phyloP scores from a whole-genome alignment of 2,797 vertebrate species.

The Pteropus rufus region DNA sequence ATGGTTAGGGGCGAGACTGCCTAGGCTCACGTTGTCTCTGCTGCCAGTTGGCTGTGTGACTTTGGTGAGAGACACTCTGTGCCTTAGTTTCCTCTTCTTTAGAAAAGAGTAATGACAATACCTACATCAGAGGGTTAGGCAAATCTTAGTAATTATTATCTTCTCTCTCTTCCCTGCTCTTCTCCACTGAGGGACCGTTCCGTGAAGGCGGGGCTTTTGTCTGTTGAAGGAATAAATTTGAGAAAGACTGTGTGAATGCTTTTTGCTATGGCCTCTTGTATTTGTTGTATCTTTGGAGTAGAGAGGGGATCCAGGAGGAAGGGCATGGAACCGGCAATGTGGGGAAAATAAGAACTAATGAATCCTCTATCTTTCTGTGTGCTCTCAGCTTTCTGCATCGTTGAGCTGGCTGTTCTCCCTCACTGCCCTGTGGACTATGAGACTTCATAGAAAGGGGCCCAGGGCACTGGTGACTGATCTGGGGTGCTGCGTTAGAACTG shows the following conservation, averaged over 20 bases:
- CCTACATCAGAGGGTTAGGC: neutral
- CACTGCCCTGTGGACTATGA: neutral
- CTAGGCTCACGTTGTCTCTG: neutral
- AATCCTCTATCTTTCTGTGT: neutral
- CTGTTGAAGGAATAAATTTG: neutral
- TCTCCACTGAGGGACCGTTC: neutral
- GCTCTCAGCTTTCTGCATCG: neutral
- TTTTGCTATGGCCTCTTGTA: neutral
- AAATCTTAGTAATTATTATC: neutral
- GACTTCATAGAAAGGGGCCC: neutral
- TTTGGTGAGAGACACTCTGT: neutral
- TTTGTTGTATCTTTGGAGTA: neutral
- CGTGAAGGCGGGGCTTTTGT: neutral
- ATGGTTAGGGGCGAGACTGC: neutral
- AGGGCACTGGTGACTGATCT: neutral
- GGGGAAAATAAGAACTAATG: neutral
- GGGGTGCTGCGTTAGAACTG: neutral
- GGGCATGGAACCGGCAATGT: neutral
- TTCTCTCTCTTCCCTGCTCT: neutral
- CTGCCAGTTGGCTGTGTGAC: neutral
- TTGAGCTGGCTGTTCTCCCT: neutral
- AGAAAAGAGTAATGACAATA: neutral
- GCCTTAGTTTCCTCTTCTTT: neutral
- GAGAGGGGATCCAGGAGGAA: neutral
- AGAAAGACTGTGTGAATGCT: too few species aligned